These are phyloP conservation scores for Axea sp. DNA, from an alignment of 2,888 invertebrate species.

Conservation along the genomic window DNA sequence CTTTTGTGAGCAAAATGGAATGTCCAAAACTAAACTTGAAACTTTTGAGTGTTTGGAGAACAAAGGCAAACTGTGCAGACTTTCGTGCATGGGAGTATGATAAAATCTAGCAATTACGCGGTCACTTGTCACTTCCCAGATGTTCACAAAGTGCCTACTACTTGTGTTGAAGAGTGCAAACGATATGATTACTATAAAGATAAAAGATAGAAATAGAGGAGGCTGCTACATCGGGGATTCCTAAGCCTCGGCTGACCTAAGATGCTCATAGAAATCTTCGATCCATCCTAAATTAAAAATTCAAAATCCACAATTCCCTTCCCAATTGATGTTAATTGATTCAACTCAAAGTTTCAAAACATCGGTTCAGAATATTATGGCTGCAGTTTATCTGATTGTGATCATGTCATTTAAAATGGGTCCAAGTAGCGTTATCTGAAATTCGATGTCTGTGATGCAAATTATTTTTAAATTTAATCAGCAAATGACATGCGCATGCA, in stretches of 20 bases:
- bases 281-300: conserved; percentile 2
- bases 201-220: conserved; percentile 16
- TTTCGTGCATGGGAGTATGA: conserved; percentile 18
- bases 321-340: not conserved
- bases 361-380: not conserved
- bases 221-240: conserved; percentile 28
- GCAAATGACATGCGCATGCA: conserved; percentile 42
- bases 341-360: too few relatives aligned
- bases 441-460: conserved; percentile 45
- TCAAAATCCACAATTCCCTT: not conserved
- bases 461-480: conserved; percentile 18
- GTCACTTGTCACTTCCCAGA: conserved; percentile 78
- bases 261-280: conserved; percentile 72
- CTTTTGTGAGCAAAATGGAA: too few relatives aligned
- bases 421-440: conserved; percentile 27
- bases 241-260: conserved; percentile 66
- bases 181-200: conserved; percentile 16
- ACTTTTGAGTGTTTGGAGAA: not conserved
- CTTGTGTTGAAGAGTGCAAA: conserved; percentile 63
- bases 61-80: conserved; percentile 6
- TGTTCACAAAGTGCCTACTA: conserved; percentile 57
- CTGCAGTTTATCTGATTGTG: conserved; percentile 1
- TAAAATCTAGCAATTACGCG: conserved; percentile 72
- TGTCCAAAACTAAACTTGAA: conserved; percentile 10
- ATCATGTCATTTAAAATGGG: conserved; percentile 11